These are phyloP conservation scores for Tretioscincus oriximinensis DNA, from an alignment of 2,113 vertebrate genomes.

Conservation along the genomic window DNA sequence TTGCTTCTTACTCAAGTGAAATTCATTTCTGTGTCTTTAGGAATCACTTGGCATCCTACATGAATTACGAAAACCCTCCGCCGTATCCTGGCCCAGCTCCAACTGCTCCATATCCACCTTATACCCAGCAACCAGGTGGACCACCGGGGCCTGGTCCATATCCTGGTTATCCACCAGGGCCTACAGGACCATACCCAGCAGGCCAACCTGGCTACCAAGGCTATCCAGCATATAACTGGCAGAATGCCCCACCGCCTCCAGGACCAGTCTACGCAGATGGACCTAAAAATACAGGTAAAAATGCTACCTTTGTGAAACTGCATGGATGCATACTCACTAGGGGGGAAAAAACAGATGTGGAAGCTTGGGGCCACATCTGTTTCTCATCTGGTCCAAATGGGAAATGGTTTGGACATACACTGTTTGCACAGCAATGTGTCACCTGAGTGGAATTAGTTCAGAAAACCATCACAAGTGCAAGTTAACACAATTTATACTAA, in stretches of 20 bases:
- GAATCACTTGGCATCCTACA: constrained; percentile 63
- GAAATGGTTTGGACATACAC: too few relatives aligned
- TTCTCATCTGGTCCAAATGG: too few relatives aligned
- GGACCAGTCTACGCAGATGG: constrained; percentile 82
- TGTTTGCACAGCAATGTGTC: too few relatives aligned
- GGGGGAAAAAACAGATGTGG: too few relatives aligned
- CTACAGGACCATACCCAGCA: constrained; percentile 79
- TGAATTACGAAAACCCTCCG: constrained; percentile 89
- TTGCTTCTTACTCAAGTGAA: constrained; percentile 34
- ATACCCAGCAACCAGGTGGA: constrained; percentile 74
- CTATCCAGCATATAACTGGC: constrained; percentile 81
- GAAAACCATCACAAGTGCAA: too few relatives aligned
- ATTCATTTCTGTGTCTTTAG: constrained; percentile 56
- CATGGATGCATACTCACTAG: background rate
- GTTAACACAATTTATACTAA: too few relatives aligned
- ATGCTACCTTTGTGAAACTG: fast-evolving
- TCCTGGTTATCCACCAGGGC: constrained; percentile 71
- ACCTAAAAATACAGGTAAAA: constrained; percentile 92
- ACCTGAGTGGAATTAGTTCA: too few relatives aligned
- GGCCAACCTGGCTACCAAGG: constrained; percentile 84
- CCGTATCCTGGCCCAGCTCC: constrained; percentile 85
- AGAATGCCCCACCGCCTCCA: constrained; percentile 81
- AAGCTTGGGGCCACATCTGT: too few relatives aligned
- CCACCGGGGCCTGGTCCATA: constrained; percentile 65
- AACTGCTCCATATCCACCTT: constrained; percentile 83